Evolutionary conservation across 2,888 invertebrate genomes (phyloP), one percentile per base, ranked within the genome.

Genomic region (Drosophila robusta): DNA sequence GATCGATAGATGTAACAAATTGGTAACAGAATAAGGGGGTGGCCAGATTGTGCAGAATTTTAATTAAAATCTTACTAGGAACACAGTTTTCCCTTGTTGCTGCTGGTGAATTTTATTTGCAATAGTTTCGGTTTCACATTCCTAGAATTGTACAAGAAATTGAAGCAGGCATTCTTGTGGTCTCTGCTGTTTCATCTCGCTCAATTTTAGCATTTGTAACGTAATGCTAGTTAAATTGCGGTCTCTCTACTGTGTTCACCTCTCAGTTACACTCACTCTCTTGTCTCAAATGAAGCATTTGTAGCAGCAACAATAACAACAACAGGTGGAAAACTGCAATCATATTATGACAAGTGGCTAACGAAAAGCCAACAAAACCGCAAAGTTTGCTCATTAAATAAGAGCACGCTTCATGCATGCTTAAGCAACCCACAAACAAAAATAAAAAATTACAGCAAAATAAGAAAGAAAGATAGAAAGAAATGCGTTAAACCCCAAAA

Each of bases 331-430:
- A 24, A 76, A 68, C 61, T 70, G 70, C 78, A 73, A 70, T 73
- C 65, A 57, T 63, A 61, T 69, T 64, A 75, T 70, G 66, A 71
- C 66, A 70, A 75, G 73, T 76, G 74, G 66, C 66, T 76, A 74
- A 74, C 76, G 76, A 55, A 76, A 71, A 76, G 72, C 77, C 65
- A 78, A 66, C 66, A 70, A 44, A 72, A 45, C 77, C 73, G 51
- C 67, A 86, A 81, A 82, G 70, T 82, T 79, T 76, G 70, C 80
- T 86, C 77, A 83, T 83, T 86, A 80, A 83, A 74, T 74, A 61
- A 74, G 70, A 69, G 74, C 81, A 81, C 62, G 70, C 77, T 77
- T 86, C 84, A 81, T 74, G 81, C 86, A 74, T 83, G 83, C 87
- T 83, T 80, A 68, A 80, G 67, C 80, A 80, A 56, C 56, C 64